These are phyloP conservation scores for Orgyia antiqua DNA, from an alignment of 2,888 invertebrate genomes.

Conservation along the genomic window DNA sequence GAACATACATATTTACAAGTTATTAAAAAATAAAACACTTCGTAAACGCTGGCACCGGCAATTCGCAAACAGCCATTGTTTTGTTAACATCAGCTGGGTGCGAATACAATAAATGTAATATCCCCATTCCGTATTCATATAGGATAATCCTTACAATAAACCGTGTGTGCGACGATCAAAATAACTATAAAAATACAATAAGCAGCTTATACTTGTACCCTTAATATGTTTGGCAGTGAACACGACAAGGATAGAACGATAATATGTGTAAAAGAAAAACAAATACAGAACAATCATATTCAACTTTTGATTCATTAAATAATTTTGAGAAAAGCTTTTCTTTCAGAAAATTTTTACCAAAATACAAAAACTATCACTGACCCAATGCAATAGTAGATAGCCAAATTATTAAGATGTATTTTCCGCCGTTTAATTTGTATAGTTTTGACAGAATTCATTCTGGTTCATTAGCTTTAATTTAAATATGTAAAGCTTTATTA, in stretches of 20 bases:
- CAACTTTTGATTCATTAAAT: conserved; percentile 31
- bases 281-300: conserved; percentile 22
- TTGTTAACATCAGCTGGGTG: conserved; percentile 66
- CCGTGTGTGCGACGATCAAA: conserved; percentile 67
- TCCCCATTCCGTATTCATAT: conserved; percentile 62
- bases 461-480: too few relatives aligned
- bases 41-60: conserved; percentile 45
- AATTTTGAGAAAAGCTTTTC: too few relatives aligned
- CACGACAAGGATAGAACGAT: conserved; percentile 26
- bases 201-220: conserved; percentile 71
- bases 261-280: conserved; percentile 14
- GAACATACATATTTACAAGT: conserved; percentile 46
- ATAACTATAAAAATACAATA: conserved; percentile 78
- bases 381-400: too few relatives aligned
- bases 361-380: too few relatives aligned
- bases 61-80: conserved; percentile 63
- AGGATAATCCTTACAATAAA: conserved; percentile 62
- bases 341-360: too few relatives aligned
- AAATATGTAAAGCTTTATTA: conserved; percentile 8
- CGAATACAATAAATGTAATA: conserved; percentile 55
- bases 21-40: conserved; percentile 42
- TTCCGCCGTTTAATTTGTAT: too few relatives aligned
- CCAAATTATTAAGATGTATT: too few relatives aligned
- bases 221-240: conserved; percentile 57
- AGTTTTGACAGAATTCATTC: too few relatives aligned